Evolutionary conservation across 2,113 vertebrate species (phyloP).

Genomic region (Xiphophorus couchianus): DNA sequence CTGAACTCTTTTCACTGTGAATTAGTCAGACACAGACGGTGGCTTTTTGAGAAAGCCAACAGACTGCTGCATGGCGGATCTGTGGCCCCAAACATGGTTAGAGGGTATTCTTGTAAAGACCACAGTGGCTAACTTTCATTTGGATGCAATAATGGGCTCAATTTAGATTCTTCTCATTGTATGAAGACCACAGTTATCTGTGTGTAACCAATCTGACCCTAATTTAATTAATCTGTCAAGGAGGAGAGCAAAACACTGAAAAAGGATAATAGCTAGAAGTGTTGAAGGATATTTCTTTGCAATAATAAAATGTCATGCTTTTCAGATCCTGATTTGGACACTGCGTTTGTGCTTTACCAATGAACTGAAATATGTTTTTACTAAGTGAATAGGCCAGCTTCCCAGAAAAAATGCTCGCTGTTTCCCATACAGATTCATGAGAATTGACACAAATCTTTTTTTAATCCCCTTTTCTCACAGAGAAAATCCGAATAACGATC

Average conservation of each 20-base stretch:
- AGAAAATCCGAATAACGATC: slow-evolving; percentile 65
- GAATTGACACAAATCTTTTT: slow-evolving; percentile 69
- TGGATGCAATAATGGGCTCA: slow-evolving; percentile 11
- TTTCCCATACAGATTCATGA: slow-evolving; percentile 80
- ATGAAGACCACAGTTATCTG: slow-evolving; percentile 43
- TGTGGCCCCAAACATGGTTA: slow-evolving; percentile 44
- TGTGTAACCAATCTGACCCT: slow-evolving; percentile 43
- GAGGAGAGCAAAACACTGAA: slow-evolving; percentile 7
- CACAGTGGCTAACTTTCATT: slow-evolving; percentile 51
- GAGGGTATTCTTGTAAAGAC: slow-evolving; percentile 42
- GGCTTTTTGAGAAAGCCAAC: slow-evolving; percentile 33
- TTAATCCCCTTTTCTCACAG: slow-evolving; percentile 74
- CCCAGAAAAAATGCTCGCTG: slow-evolving; percentile 62
- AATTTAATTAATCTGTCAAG: slow-evolving; percentile 45
- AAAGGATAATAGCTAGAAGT: slow-evolving; percentile 13
- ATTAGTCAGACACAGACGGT: slow-evolving; percentile 36
- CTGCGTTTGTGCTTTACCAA: slow-evolving; percentile 16
- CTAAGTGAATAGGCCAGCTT: slow-evolving; percentile 45
- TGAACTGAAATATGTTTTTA: slow-evolving; percentile 46
- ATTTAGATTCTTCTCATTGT: slow-evolving; percentile 36
- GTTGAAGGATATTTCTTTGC: slow-evolving; percentile 8
- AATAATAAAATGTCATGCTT: slow-evolving; percentile 29
- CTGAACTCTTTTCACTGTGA: slow-evolving; percentile 7
- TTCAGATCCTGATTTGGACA: slow-evolving; percentile 24
- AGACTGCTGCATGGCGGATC: slow-evolving; percentile 39